A percentile compares a stretch with the other conserved stretches of the same genome.
Conservation (phyloP, 2,113 vertebrate genomes). For the Meriones unguiculatus region DNA sequence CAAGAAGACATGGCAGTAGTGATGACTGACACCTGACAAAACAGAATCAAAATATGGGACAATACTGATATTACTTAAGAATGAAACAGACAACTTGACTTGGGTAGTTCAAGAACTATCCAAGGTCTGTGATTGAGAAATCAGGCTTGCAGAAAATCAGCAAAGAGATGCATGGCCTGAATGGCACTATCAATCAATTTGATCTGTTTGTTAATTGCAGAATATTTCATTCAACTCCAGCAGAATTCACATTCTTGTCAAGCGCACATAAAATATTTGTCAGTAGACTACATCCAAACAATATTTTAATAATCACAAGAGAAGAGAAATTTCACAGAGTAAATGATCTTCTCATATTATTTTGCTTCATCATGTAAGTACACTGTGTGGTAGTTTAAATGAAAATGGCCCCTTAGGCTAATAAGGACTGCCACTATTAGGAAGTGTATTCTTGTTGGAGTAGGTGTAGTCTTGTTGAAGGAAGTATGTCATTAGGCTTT, state of each 20-base stretch:
- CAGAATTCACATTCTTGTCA: not conserved
- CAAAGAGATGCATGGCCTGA: not conserved
- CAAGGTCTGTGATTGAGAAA: not conserved
- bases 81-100: not conserved
- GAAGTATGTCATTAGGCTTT: not conserved
- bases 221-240: not conserved
- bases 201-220: not conserved
- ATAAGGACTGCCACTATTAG: not conserved
- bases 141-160: conserved; percentile 10
- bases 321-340: not conserved
- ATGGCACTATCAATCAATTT: not conserved
- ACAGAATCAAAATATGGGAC: not conserved
- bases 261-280: not conserved
- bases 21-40: not conserved
- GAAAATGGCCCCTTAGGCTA: not conserved
- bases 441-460: not conserved
- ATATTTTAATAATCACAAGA: not conserved
- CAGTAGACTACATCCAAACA: not conserved
- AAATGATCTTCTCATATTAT: not conserved
- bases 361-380: not conserved
- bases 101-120: not conserved
- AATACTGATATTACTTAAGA: not conserved
- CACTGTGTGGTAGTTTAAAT: not conserved
- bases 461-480: not conserved
- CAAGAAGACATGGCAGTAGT: not conserved